Percentiles rank a stretch among this genome's conserved stretches.
phyloP scores from a whole-genome alignment of 2,888 invertebrate species.

The Diadromus collaris region DNA sequence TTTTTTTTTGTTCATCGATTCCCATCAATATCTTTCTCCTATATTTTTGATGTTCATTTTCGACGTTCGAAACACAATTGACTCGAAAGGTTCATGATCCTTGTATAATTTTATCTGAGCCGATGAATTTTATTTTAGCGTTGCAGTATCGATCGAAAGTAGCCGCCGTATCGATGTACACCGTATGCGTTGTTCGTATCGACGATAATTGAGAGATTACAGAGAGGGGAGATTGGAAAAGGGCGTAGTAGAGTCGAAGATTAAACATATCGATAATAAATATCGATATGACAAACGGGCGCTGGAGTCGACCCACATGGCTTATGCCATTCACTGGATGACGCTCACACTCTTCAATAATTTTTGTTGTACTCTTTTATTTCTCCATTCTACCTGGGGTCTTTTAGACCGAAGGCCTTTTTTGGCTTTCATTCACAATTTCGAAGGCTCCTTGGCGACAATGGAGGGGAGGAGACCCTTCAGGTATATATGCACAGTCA shows the following conservation, averaged over 20 bases:
- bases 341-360: conserved; percentile 35
- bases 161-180: not conserved
- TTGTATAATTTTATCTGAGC: not conserved
- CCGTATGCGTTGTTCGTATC: not conserved
- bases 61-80: too few relatives aligned
- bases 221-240: conserved; percentile 8
- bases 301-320: conserved; percentile 40
- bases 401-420: conserved; percentile 21
- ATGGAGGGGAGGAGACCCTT: conserved; percentile 16
- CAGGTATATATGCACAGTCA: conserved; percentile 14
- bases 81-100: not conserved
- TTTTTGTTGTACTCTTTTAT: not conserved
- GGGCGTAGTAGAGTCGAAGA: conserved; percentile 21
- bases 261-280: conserved; percentile 36
- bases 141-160: not conserved
- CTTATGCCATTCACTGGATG: conserved; percentile 58
- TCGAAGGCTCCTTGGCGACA: not conserved
- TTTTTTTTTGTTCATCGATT: too few relatives aligned
- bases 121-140: not conserved
- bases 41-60: too few relatives aligned
- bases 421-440: conserved; percentile 20
- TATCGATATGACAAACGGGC: conserved; percentile 21
- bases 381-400: conserved; percentile 42
- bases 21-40: too few relatives aligned
- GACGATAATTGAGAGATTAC: conserved; percentile 33